Conservation (phyloP, 1,140 invertebrate genomes). For the Elymnias hypermnestra region DNA sequence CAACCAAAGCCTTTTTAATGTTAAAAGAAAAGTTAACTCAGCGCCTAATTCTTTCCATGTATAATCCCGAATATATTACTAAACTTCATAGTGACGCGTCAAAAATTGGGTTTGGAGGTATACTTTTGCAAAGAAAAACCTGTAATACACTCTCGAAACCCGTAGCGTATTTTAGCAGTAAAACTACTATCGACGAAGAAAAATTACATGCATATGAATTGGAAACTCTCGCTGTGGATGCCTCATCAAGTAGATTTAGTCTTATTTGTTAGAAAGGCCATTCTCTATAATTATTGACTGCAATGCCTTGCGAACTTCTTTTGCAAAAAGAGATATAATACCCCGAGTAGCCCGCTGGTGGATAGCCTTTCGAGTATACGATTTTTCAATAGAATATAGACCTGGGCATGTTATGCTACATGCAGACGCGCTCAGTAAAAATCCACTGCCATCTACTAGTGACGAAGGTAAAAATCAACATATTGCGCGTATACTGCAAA, state of each 20-base stretch:
- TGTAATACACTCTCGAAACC: too few species aligned
- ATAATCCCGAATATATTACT: slow-evolving; percentile 19
- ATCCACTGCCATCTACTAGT: background rate
- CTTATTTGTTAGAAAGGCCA: slow-evolving; percentile 56
- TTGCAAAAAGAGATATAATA: slow-evolving; percentile 23
- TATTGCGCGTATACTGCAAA: background rate
- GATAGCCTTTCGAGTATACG: slow-evolving; percentile 15
- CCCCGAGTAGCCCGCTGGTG: slow-evolving; percentile 23
- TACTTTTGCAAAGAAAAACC: slow-evolving; percentile 31
- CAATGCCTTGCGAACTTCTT: slow-evolving; percentile 14
- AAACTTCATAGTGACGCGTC: slow-evolving; percentile 30
- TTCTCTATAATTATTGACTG: slow-evolving; percentile 67
- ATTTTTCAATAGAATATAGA: slow-evolving; percentile 24
- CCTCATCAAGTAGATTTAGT: slow-evolving; percentile 57
- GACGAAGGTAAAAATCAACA: background rate
- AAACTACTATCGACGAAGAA: slow-evolving; percentile 18
- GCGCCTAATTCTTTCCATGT: slow-evolving; percentile 21
- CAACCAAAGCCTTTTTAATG: slow-evolving; percentile 25
- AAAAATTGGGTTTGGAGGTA: slow-evolving; percentile 25
- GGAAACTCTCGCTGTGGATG: slow-evolving; percentile 55
- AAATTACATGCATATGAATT: slow-evolving; percentile 25
- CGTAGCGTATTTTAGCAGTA: slow-evolving; percentile 29
- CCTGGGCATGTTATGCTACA: slow-evolving; percentile 17
- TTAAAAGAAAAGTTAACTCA: slow-evolving; percentile 7
- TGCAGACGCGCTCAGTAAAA: slow-evolving; percentile 21